Conservation (phyloP, 2,113 vertebrate species). For the Conger conger region DNA sequence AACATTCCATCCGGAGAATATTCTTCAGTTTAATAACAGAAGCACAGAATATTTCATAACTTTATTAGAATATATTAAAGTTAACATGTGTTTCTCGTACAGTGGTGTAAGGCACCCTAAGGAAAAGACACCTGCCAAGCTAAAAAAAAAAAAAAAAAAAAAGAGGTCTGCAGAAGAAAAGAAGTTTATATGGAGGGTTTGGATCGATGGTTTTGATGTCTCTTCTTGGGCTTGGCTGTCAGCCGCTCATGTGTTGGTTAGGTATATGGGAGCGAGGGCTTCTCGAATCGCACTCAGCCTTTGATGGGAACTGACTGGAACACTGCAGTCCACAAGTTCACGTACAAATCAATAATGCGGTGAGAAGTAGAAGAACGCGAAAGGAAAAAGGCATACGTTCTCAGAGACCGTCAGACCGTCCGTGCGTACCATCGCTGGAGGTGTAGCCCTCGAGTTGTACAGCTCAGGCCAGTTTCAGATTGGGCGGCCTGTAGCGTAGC, state of each 20-base stretch:
- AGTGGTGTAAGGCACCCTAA: slow-evolving; percentile 1
- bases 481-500: no score
- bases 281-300: not conserved
- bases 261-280: not conserved
- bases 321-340: not conserved
- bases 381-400: not conserved
- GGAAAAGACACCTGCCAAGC: slow-evolving; percentile 33
- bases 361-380: not conserved
- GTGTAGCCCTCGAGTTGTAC: not conserved
- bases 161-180: not conserved
- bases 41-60: slow-evolving; percentile 30
- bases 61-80: slow-evolving; percentile 32
- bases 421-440: not conserved
- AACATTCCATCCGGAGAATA: not conserved
- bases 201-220: slow-evolving; percentile 24
- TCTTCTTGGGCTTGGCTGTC: slow-evolving; percentile 17
- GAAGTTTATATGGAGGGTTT: slow-evolving; percentile 21
- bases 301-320: not conserved
- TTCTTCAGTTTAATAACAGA: slow-evolving; percentile 21
- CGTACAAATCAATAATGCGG: not conserved
- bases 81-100: slow-evolving; percentile 29
- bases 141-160: not conserved
- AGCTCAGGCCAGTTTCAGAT: no score
- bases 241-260: not conserved
- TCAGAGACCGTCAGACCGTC: not conserved